Base-by-base conservation (phyloP, 2,113 vertebrate genomes). In the Rhea pennata region DNA sequence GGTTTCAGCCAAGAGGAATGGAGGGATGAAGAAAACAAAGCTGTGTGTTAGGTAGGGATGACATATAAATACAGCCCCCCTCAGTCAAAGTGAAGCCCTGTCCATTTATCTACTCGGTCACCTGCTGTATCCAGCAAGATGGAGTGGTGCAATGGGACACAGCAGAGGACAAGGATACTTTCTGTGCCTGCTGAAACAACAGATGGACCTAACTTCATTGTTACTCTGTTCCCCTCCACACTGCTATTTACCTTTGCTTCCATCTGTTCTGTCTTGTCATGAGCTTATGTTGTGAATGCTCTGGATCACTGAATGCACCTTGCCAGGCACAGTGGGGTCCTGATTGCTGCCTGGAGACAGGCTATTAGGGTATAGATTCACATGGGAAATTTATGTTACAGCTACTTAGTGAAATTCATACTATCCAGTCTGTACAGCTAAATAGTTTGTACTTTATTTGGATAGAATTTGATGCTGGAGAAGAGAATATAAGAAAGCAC, bases 201-300 rank as follows among this genome's bases (percentile, higher is more conserved):
- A 96, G 95, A 96, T 95, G 96, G 93, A 89, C 48, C 31, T 66
- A 89, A 73, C 80, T 95, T 79, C 94, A 72, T 76, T 79, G 89
- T 87, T 89, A 87, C 84, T 81, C 48, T 84, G 19, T 91, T 92
- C 95, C 42, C 66, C 81, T 89, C 51, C 56, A 40, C 70, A 69
- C 70, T 5, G 20, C 77, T 93, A 91, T 97, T 93, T 95, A 84
- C 96, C 93, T 96, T 95, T 91, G 87, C 87, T 81, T 93, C 95
- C 91, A 95, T 96, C 95, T 97, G 96, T 75, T 95, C 93, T 75
- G 44, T 90, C 73, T 92, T 97, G 96, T 94, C 82, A 54, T 56
- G 69, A 94, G 83, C 82, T 96, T 93, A 90, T 96, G 95, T 85
- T 94, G 81, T 87, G 78, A 95, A 88, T 77, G 46, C 92, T 93